Evolutionary conservation across 2,797 vertebrate species (phyloP).

Genomic region (Melanogrammus aeglefinus): DNA sequence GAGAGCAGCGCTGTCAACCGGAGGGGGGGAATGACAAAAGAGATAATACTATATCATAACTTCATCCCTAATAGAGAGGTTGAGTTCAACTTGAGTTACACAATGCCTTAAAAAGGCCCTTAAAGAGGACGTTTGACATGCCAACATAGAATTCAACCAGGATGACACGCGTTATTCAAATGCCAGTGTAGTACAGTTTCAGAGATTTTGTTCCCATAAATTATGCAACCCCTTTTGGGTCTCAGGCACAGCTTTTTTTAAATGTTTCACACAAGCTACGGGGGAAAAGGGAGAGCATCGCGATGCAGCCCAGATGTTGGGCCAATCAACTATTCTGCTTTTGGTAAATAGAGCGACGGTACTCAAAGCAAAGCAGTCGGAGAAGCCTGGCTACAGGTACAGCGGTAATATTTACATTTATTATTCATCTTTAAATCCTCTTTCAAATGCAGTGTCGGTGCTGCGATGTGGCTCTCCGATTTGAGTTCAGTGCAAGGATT

Average conservation of each 20-base stretch:
- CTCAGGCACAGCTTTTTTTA: conserved; percentile 23
- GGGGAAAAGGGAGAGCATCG: conserved; percentile 35
- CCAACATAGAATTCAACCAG: not conserved
- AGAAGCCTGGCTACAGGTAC: conserved; percentile 2
- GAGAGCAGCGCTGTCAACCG: conserved; percentile 25
- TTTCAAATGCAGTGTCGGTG: not conserved
- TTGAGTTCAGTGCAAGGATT: not conserved
- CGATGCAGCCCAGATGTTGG: conserved; percentile 35
- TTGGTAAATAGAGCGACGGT: conserved; percentile 37
- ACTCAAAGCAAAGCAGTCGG: conserved; percentile 27
- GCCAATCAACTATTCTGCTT: conserved; percentile 36
- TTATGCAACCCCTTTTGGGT: conserved; percentile 31
- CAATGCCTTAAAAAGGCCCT: not conserved
- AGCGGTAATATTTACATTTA: conserved; percentile 12
- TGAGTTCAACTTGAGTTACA: conserved; percentile 11
- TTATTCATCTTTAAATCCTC: not conserved
- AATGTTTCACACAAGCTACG: conserved; percentile 32
- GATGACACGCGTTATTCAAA: conserved; percentile 1
- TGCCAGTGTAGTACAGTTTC: conserved; percentile 4
- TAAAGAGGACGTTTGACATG: not conserved
- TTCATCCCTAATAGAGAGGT: conserved; percentile 18
- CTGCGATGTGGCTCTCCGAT: not conserved
- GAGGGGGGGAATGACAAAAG: conserved; percentile 16
- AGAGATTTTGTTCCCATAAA: conserved; percentile 33
- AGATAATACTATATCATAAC: conserved; percentile 30